A percentile compares a stretch with the other conserved stretches of the same genome.
Evolutionary conservation across 2,888 invertebrate species (phyloP).

Genomic region (Eupithecia centaureata): DNA sequence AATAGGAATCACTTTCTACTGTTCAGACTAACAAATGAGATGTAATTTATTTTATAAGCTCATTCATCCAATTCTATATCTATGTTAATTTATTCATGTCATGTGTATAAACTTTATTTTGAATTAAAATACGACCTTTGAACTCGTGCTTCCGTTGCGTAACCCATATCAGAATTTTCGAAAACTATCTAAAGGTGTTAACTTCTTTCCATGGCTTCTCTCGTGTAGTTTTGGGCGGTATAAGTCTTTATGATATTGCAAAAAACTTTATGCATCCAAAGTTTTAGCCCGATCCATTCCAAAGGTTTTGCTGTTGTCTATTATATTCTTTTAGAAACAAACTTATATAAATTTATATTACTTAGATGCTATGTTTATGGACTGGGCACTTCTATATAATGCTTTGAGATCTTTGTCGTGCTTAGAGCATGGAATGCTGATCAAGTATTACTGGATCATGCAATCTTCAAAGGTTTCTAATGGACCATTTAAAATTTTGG

Average conservation of each 20-base stretch:
- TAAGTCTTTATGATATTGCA: background rate
- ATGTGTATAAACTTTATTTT: conserved; percentile 14
- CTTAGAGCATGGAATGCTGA: too few species aligned
- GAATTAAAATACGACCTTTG: conserved; percentile 20
- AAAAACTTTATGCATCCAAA: background rate
- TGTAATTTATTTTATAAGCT: conserved; percentile 39
- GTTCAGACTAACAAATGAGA: conserved; percentile 48
- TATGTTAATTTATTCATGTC: conserved; percentile 24
- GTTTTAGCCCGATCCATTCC: background rate
- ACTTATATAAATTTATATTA: too few species aligned
- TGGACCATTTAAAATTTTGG: background rate
- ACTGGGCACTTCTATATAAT: background rate
- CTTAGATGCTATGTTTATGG: too few species aligned
- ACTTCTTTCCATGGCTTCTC: background rate
- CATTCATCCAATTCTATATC: conserved; percentile 18
- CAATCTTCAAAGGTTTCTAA: too few species aligned
- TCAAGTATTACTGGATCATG: too few species aligned
- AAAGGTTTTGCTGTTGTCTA: background rate
- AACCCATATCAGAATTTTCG: background rate
- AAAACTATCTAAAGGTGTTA: background rate
- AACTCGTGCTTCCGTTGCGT: conserved; percentile 17
- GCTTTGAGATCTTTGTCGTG: too few species aligned
- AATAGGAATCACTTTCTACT: conserved; percentile 48
- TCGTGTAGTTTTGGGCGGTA: background rate
- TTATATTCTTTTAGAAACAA: too few species aligned